These are phyloP conservation scores for Rhinichthys osculus DNA, from an alignment of 2,797 vertebrate genomes.

Conservation along the genomic window DNA sequence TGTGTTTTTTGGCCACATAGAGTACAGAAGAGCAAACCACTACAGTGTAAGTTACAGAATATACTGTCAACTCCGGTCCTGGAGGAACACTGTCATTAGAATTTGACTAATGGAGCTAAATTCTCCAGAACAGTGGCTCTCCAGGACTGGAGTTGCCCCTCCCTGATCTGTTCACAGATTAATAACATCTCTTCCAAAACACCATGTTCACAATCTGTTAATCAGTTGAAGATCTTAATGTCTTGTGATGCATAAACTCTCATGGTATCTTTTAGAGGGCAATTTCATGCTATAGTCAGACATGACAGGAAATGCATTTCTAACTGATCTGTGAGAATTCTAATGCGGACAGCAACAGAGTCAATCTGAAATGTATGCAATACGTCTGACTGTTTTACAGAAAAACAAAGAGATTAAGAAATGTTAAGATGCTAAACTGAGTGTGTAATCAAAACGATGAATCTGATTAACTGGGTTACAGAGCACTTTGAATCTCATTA, in stretches of 20 bases:
- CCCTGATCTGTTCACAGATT: neutral
- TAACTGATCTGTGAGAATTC: conserved; percentile 5
- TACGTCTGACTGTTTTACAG: conserved; percentile 52
- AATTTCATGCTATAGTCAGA: conserved; percentile 3
- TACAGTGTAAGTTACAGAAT: neutral
- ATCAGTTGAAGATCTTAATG: conserved; percentile 18
- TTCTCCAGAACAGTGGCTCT: neutral
- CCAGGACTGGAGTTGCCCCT: neutral
- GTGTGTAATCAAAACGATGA: conserved; percentile 73
- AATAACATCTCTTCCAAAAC: neutral
- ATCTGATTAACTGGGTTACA: conserved; percentile 73
- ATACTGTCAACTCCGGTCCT: neutral
- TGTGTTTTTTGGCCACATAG: neutral
- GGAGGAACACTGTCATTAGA: no score
- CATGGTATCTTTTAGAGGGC: conserved; percentile 4
- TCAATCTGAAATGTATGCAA: neutral
- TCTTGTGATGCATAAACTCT: conserved; percentile 4
- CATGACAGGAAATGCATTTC: conserved; percentile 33
- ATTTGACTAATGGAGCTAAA: neutral
- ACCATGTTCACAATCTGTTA: neutral
- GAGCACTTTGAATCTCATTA: conserved; percentile 75
- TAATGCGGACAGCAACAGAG: conserved; percentile 18
- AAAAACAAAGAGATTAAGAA: conserved; percentile 47
- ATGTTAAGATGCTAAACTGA: conserved; percentile 57
- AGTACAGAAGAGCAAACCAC: neutral